These are phyloP conservation scores for Oreotrochilus melanogaster DNA, from an alignment of 2,113 vertebrate species.

Conservation along the genomic window DNA sequence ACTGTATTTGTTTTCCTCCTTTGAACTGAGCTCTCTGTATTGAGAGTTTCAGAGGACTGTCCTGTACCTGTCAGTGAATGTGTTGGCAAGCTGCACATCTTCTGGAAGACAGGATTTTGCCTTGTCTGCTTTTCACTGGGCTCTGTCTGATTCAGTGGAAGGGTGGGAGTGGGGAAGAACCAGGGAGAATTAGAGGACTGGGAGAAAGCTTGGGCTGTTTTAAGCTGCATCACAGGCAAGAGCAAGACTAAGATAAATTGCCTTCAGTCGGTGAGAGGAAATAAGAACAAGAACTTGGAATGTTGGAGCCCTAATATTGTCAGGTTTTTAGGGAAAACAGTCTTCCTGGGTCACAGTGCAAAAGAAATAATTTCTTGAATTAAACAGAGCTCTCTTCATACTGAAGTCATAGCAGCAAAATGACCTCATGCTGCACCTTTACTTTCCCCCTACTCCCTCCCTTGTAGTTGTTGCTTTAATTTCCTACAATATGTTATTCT, in stretches of 20 bases:
- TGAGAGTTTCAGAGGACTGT: not conserved
- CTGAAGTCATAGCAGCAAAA: conserved; percentile 55
- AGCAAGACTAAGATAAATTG: not conserved
- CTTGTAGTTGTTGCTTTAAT: conserved; percentile 74
- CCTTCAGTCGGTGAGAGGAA: not conserved
- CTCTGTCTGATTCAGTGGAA: not conserved
- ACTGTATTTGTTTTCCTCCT: not conserved
- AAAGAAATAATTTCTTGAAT: conserved; percentile 46
- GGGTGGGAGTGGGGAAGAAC: not conserved
- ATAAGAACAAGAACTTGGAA: not conserved
- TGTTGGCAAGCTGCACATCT: not conserved
- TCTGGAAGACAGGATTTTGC: not conserved
- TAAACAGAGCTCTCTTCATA: conserved; percentile 27
- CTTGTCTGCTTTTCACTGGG: not conserved
- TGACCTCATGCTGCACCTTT: conserved; percentile 27
- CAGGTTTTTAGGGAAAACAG: conserved; percentile 30
- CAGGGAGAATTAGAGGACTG: not conserved
- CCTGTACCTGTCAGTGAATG: not conserved
- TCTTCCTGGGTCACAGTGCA: not conserved
- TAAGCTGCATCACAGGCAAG: not conserved
- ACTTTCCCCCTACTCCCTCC: not conserved
- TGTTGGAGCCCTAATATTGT: not conserved
- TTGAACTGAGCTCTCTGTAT: not conserved
- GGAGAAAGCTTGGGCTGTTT: not conserved
- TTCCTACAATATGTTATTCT: conserved; percentile 80